A percentile compares a stretch with the other conserved stretches of the same genome.
These are phyloP conservation scores for Stenotaenia linearis DNA, from an alignment of 2,888 invertebrate genomes.

Conservation along the genomic window DNA sequence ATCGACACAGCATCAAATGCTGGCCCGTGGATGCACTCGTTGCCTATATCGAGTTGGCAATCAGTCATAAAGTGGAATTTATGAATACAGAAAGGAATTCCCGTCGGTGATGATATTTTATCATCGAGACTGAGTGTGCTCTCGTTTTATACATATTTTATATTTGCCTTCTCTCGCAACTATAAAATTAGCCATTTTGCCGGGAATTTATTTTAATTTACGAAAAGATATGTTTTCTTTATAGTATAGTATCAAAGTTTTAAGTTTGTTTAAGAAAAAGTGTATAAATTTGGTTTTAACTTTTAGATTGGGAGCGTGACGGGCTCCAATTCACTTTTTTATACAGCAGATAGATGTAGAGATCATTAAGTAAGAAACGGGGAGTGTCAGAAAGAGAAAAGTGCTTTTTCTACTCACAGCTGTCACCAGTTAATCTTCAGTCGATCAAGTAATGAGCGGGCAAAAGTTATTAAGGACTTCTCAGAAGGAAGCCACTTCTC, in stretches of 20 bases:
- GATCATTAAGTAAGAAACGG: constrained; percentile 1
- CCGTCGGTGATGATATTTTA: constrained; percentile 23
- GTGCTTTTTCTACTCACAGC: constrained; percentile 27
- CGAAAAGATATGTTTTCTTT: neutral
- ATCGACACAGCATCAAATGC: constrained; percentile 23
- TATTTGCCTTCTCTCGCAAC: neutral
- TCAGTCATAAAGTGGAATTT: constrained; percentile 26
- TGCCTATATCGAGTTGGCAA: constrained; percentile 26
- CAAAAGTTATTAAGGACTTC: constrained; percentile 24
- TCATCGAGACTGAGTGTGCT: constrained; percentile 11
- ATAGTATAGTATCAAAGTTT: neutral
- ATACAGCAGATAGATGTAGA: neutral
- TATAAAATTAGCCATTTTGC: neutral
- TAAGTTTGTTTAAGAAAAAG: neutral
- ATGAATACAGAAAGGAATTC: constrained; percentile 24
- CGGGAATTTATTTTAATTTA: neutral
- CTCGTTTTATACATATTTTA: constrained; percentile 24
- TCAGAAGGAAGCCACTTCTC: neutral
- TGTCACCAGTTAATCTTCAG: constrained; percentile 31
- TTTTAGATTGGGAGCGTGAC: neutral
- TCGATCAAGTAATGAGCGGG: constrained; percentile 8
- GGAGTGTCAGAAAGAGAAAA: constrained; percentile 12
- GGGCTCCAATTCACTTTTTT: neutral
- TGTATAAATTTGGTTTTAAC: neutral
- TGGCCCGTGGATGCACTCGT: constrained; percentile 2